Conservation (phyloP, 2,113 vertebrate genomes). For the Protobothrops flavoviridis region DNA sequence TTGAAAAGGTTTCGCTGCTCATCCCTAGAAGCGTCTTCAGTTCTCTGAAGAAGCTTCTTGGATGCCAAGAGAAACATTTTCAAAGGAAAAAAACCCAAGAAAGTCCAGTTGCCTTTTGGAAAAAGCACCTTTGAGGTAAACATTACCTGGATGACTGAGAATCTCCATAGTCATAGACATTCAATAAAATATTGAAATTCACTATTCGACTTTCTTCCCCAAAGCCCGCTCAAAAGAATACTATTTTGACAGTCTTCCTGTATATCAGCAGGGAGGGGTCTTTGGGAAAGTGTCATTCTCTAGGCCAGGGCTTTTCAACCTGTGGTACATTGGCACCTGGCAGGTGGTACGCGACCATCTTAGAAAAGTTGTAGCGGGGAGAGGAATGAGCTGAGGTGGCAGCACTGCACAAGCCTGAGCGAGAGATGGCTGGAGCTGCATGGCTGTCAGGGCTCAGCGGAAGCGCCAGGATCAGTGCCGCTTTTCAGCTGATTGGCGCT, state of each 20-base stretch:
- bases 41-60: not conserved
- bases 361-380: no score
- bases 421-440: no score
- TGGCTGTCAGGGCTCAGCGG: no score
- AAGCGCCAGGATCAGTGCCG: no score
- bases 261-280: not conserved
- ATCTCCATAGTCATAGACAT: not conserved
- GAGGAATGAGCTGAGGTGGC: no score
- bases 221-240: not conserved
- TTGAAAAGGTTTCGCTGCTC: not conserved
- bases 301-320: not conserved
- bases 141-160: not conserved
- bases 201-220: not conserved
- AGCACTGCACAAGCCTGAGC: no score
- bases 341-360: no score
- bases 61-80: not conserved
- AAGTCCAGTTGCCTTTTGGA: not conserved
- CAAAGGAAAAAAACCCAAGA: not conserved
- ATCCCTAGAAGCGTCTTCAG: not conserved
- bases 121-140: not conserved
- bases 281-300: not conserved
- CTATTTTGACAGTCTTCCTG: not conserved
- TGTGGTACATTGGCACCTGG: no score
- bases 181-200: not conserved
- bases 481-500: no score